Evolutionary conservation across 2,113 vertebrate species (phyloP), one percentile per base, ranked within the genome.

Genomic region (Microcebus lehilahytsara): DNA sequence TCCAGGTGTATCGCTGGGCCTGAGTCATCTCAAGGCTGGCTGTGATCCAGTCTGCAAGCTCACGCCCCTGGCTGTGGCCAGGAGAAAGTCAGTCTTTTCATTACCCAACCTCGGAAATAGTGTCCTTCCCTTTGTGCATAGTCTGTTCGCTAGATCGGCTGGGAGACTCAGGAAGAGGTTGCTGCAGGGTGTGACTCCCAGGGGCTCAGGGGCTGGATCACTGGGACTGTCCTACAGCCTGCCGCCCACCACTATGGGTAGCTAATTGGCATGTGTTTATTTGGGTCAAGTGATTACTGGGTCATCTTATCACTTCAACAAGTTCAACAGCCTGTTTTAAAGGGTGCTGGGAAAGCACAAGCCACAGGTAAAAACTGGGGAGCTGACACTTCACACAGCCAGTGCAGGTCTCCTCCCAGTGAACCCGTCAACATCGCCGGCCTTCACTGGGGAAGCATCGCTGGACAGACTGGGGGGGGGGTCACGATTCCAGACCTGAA

Each of bases 91-190:
- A 12, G 46, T 20, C 34, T 78, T 14, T 42, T 51, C 8, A 20
- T 30, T n/a, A 51, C 5, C 60, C 6, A 27, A 16, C 19, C 4
- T 53, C 5, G 37, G 42, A 27, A 51, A n/a, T 14, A 34, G 20
- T 7, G 0, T 9, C 19, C 13, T 23, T 20, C 9, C 3, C 20
- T 40, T 7, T 1, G 4, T 3, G 27, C 2, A 19, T 72, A 27
- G 2, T 77, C 60, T 27, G 2, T 16, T 53, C 37, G 7, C 14
- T 5, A 9, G 42, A 7, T 1, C n/a, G n/a, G 9, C 5, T 1
- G 5, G 42, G 42, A 16, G 17, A 23, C 46, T 34, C 20, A 3
- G 12, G 7, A 5, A 64, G 23, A 27, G 58, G 7, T 40, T 23
- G 62, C 58, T 42, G 5, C 4, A 83, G 22, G 8, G 25, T 7